Conservation (phyloP, 2,888 invertebrate species). For the Blastobasis lacticolella region DNA sequence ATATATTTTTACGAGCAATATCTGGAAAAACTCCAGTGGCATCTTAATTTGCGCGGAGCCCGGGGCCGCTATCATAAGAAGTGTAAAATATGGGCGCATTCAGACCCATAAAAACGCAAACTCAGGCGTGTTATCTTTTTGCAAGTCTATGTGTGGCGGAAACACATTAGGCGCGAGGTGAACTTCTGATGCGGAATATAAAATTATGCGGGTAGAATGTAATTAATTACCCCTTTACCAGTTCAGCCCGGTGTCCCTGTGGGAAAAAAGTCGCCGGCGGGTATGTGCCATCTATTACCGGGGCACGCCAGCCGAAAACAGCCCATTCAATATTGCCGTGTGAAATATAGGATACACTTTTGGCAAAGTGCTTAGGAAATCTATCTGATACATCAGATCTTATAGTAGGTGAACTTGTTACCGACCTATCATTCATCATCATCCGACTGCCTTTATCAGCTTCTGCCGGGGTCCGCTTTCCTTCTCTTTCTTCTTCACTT, state of each 20-base stretch:
- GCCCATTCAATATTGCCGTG: background rate
- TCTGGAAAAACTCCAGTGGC: no score
- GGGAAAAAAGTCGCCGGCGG: constrained; percentile 8
- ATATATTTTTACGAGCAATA: no score
- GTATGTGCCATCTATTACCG: constrained; percentile 4
- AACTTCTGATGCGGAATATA: constrained; percentile 6
- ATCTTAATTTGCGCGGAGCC: no score
- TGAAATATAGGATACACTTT: constrained; percentile 1
- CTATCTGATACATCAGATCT: background rate
- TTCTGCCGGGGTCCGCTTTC: no score
- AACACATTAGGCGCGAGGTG: constrained; percentile 4
- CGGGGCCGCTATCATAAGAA: no score
- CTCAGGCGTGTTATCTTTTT: constrained; percentile 1
- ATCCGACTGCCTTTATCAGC: no score
- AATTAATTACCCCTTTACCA: constrained; percentile 8
- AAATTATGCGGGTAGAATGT: constrained; percentile 10
- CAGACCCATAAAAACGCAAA: background rate
- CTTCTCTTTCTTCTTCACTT: no score
- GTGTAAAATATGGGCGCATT: background rate
- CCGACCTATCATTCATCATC: no score
- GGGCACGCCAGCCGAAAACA: constrained; percentile 2
- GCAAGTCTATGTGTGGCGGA: constrained; percentile 1
- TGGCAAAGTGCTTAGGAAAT: background rate
- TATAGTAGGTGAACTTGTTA: no score
- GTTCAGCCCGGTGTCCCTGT: background rate